Evolutionary conservation across 2,113 vertebrate species (phyloP).

Genomic region (Glareola pratincola): DNA sequence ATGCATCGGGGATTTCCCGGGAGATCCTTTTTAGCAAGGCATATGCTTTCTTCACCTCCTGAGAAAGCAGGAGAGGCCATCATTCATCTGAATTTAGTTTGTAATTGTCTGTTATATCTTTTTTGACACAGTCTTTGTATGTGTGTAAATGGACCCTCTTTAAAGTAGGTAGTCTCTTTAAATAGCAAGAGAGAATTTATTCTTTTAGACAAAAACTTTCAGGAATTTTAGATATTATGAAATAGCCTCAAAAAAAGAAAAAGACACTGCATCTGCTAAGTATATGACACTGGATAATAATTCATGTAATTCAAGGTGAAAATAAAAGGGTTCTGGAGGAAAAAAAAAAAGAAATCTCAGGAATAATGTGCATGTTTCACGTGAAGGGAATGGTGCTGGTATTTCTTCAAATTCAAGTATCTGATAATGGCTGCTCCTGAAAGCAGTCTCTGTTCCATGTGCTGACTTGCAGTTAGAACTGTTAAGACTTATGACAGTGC

Average conservation of each 20-base stretch:
- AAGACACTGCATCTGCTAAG: accelerated
- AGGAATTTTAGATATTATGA: background rate
- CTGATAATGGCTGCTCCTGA: background rate
- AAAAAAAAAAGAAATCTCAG: background rate
- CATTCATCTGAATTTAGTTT: background rate
- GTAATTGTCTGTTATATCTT: background rate
- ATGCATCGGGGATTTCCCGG: background rate
- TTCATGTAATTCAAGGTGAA: background rate
- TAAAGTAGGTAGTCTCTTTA: background rate
- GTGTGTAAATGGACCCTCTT: background rate
- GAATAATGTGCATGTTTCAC: background rate
- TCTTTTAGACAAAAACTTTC: background rate
- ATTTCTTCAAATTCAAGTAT: background rate
- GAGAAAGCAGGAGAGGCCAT: background rate
- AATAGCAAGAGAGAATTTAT: background rate
- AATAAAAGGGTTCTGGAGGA: background rate
- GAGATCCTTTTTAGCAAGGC: background rate
- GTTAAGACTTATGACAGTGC: background rate
- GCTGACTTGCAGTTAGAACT: background rate
- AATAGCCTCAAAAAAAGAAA: background rate
- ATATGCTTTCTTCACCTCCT: background rate
- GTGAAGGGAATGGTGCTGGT: background rate
- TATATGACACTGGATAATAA: background rate
- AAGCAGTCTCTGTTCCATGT: background rate
- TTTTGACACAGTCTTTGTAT: background rate